Percentiles rank a stretch among this genome's conserved stretches.
phyloP scores from a whole-genome alignment of 2,797 vertebrate genomes.

The Novumbra hubbsi region DNA sequence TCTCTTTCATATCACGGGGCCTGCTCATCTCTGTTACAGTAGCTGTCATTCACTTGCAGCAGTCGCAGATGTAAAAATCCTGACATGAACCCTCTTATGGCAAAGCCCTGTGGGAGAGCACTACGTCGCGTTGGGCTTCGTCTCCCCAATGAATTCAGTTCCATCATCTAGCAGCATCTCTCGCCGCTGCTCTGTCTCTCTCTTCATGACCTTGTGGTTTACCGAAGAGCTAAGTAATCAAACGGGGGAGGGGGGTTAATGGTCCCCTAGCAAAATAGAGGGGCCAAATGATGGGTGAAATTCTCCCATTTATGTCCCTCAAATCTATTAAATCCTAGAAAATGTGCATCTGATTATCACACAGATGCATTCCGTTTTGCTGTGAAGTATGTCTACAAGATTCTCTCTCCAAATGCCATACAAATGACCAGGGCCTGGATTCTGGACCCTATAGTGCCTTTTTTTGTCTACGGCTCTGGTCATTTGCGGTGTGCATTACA shows the following conservation, averaged over 20 bases:
- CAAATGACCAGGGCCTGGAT: slow-evolving; percentile 16
- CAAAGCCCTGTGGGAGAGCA: neutral
- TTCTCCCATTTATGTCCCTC: neutral
- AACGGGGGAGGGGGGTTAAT: neutral
- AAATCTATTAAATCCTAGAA: neutral
- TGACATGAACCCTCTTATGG: neutral
- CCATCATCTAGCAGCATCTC: neutral
- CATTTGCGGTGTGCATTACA: neutral
- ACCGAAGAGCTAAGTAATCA: neutral
- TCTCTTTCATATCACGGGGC: neutral
- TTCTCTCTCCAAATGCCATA: neutral
- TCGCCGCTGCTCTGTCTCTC: neutral
- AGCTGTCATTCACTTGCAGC: slow-evolving; percentile 1
- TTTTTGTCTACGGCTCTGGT: neutral
- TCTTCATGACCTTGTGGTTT: neutral
- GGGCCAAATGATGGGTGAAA: neutral
- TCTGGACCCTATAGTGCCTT: neutral
- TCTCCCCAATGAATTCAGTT: neutral
- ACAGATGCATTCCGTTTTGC: neutral
- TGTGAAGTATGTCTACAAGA: neutral
- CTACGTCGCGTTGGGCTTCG: neutral
- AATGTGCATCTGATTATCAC: neutral
- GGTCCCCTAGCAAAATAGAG: neutral
- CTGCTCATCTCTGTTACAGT: neutral
- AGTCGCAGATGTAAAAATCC: neutral